Evolutionary conservation across 2,888 invertebrate species (phyloP).

Genomic region (Cremastobaeus sp.): DNA sequence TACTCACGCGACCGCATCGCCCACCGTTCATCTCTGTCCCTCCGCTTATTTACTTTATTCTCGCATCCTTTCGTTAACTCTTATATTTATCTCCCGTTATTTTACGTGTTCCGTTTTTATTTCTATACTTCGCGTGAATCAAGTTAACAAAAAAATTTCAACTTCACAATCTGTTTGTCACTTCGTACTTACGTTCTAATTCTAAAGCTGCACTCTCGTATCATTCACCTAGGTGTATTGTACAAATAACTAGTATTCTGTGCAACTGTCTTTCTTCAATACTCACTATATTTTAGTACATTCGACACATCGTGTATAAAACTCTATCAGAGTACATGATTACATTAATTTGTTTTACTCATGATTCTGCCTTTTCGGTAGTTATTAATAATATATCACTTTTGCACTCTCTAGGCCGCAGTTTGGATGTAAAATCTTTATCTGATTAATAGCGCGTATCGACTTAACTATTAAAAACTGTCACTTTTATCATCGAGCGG

Average conservation of each 20-base stretch:
- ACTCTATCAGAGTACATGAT: constrained; percentile 78
- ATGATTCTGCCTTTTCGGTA: constrained; percentile 62
- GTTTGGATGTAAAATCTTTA: constrained; percentile 74
- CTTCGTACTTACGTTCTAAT: constrained; percentile 74
- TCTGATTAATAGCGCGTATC: constrained; percentile 63
- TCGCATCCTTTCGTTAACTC: constrained; percentile 49
- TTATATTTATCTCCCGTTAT: constrained; percentile 63
- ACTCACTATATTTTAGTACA: constrained; percentile 76
- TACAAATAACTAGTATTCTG: constrained; percentile 78
- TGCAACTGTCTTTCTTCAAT: constrained; percentile 72
- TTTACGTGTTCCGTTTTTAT: constrained; percentile 42
- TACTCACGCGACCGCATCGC: constrained; percentile 54
- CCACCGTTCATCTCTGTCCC: constrained; percentile 28
- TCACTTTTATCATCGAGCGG: constrained; percentile 71
- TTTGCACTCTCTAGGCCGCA: constrained; percentile 79
- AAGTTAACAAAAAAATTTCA: constrained; percentile 74
- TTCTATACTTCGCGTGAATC: constrained; percentile 34
- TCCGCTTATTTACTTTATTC: constrained; percentile 38
- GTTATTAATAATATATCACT: constrained; percentile 76
- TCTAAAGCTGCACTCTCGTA: constrained; percentile 78
- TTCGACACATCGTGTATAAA: constrained; percentile 78
- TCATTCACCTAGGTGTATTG: constrained; percentile 78
- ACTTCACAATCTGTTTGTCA: constrained; percentile 67
- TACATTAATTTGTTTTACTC: constrained; percentile 72
- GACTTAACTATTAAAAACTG: constrained; percentile 68